Base-by-base conservation (phyloP, 2,113 vertebrate genomes). In the Pholis gunnellus region DNA sequence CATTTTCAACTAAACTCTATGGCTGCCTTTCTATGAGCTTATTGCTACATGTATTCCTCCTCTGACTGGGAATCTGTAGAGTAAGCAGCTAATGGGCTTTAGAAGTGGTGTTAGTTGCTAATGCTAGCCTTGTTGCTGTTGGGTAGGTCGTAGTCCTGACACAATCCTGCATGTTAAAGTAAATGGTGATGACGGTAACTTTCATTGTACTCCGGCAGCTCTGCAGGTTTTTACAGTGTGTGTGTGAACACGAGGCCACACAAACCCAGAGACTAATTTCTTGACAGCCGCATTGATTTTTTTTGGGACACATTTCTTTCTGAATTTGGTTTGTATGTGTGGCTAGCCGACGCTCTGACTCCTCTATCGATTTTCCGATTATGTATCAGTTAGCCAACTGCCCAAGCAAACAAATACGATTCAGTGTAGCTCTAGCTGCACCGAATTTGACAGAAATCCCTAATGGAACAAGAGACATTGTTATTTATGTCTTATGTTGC, bases 301-400 rank as follows among this genome's bases (percentile, higher is more conserved):
- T 69, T 59, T 29, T 67, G 68, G 57, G 63, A 81, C 31, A 59
- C 27, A 76, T 74, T 29, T 68, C 3, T 69, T 38, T 52, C 54
- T 46, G n/a, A 46, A 70, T 69, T 70, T 83, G 34, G 5, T 67
- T 78, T 72, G 7, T 18, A 48, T 66, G 68, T 66, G 27, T 22
- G 52, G 42, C 78, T 79, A 44, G 42, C 22, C 42, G 27, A 48
- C 20, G 13, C 29, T 6, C 29, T 36, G 48, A 68, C 29, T 54
- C 38, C 25, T 80, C 22, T 52, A 84, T 84, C 0, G 84, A 81
- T 82, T 75, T 82, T 64, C 61, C 59, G 60, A 86, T 86, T 76
- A 66, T 2, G 1, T 11, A 38, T 38, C 61, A 29, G 44, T 79
- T 79, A 75, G 79, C 15, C 52, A 13, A 36, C 59, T 65, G 65